These are phyloP conservation scores for Potamarius usumacintae DNA, from an alignment of 2,113 vertebrate species.

Conservation along the genomic window DNA sequence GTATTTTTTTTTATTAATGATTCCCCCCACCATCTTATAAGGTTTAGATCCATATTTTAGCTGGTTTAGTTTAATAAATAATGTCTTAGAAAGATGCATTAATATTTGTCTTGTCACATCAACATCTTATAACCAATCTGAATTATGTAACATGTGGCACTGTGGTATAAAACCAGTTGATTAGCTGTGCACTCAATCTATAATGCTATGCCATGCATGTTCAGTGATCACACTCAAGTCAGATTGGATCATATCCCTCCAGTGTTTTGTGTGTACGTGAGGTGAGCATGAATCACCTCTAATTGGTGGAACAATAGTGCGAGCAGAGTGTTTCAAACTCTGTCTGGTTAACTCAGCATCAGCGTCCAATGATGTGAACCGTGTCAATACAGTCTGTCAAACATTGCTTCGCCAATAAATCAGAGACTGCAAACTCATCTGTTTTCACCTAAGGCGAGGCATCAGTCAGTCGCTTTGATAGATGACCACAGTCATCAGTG, in stretches of 20 bases:
- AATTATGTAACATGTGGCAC: too few relatives aligned
- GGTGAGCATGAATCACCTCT: conserved; percentile 39
- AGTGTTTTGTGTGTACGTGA: not conserved
- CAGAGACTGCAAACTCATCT: conserved; percentile 44
- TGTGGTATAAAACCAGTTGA: not conserved
- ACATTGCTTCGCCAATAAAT: conserved; percentile 38
- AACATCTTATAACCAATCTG: not conserved
- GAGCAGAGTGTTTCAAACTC: conserved; percentile 28
- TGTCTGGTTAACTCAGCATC: conserved; percentile 42
- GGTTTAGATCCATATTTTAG: not conserved
- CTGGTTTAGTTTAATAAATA: too few relatives aligned
- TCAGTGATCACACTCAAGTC: conserved; percentile 27
- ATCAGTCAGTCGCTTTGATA: conserved; percentile 43
- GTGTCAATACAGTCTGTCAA: conserved; percentile 47
- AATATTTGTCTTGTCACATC: not conserved
- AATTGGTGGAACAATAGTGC: conserved; percentile 34
- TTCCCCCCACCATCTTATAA: not conserved
- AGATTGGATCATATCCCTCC: conserved; percentile 7
- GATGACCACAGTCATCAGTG: conserved; percentile 40
- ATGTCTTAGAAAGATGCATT: not conserved
- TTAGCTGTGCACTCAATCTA: not conserved
- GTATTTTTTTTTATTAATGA: not conserved
- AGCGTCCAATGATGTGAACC: conserved; percentile 29
- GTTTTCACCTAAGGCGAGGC: conserved; percentile 30
- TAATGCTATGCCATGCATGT: not conserved